Evolutionary conservation across 2,797 vertebrate species (phyloP).

Genomic region (Halcyon leucocephala): DNA sequence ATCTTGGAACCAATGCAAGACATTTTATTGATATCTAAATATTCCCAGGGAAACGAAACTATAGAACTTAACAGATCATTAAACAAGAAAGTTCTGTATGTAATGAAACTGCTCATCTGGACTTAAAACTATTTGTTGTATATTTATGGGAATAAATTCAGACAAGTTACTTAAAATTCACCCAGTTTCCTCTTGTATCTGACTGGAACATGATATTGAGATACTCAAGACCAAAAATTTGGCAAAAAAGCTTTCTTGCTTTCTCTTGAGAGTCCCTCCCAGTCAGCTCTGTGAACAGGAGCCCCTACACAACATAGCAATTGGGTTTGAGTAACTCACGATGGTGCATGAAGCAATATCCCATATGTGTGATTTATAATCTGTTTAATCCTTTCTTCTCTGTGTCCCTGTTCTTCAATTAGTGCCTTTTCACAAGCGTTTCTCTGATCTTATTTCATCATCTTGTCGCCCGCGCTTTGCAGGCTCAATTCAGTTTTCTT

Average conservation of each 20-base stretch:
- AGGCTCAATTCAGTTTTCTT: background rate
- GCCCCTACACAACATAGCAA: background rate
- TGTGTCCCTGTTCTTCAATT: background rate
- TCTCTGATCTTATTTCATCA: slow-evolving; percentile 25
- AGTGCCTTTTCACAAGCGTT: background rate
- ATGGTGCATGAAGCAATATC: background rate
- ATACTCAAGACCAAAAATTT: background rate
- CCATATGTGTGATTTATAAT: background rate
- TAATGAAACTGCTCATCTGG: background rate
- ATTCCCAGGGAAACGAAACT: background rate
- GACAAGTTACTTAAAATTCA: background rate
- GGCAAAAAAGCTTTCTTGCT: background rate
- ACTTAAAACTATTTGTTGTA: background rate
- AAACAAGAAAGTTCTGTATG: background rate
- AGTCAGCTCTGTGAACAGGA: background rate
- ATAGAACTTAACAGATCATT: background rate
- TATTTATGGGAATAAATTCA: background rate
- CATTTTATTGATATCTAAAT: background rate
- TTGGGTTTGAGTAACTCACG: background rate
- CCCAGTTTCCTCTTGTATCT: background rate
- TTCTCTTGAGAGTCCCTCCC: background rate
- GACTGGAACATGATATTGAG: background rate
- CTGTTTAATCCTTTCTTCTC: slow-evolving; percentile 34
- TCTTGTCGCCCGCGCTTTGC: background rate
- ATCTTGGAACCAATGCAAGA: background rate